Conservation (phyloP, 2,113 vertebrate species). For the Heterotis niloticus region DNA sequence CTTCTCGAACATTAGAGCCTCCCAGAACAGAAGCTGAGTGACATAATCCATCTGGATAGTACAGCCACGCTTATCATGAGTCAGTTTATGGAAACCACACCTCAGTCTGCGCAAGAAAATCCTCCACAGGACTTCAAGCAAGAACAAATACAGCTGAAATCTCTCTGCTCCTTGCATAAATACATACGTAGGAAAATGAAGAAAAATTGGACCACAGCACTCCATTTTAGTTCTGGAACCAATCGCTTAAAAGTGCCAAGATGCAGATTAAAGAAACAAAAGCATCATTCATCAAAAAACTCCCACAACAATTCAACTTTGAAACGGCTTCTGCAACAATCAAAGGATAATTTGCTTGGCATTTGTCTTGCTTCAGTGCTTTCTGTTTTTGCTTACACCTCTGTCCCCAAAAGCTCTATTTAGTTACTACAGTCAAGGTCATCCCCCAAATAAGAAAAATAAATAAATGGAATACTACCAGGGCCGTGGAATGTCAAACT, state of each 20-base stretch:
- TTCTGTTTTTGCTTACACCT: no score
- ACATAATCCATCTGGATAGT: slow-evolving; percentile 52
- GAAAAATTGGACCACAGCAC: no score
- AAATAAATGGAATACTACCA: not conserved
- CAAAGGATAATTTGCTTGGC: not conserved
- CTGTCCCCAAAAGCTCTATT: no score
- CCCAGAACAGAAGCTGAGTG: slow-evolving; percentile 45
- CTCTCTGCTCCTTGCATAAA: no score
- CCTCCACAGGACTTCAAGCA: not conserved
- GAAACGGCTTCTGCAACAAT: not conserved
- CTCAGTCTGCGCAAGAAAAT: slow-evolving; percentile 41
- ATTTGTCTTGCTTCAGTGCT: not conserved
- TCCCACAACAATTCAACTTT: not conserved
- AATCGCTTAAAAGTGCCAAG: no score
- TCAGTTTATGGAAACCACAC: slow-evolving; percentile 21
- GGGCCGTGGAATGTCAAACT: not conserved
- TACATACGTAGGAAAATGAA: no score
- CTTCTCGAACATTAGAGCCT: slow-evolving; percentile 41
- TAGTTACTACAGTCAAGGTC: no score
- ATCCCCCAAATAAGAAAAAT: not conserved
- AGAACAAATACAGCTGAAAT: no score
- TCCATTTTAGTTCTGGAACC: not conserved
- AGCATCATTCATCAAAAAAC: not conserved
- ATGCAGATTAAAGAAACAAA: not conserved
- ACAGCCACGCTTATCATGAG: not conserved